A percentile compares a stretch with the other conserved stretches of the same genome.
These are phyloP conservation scores for Eurosta solidaginis DNA, from an alignment of 1,140 invertebrate genomes.

Conservation along the genomic window DNA sequence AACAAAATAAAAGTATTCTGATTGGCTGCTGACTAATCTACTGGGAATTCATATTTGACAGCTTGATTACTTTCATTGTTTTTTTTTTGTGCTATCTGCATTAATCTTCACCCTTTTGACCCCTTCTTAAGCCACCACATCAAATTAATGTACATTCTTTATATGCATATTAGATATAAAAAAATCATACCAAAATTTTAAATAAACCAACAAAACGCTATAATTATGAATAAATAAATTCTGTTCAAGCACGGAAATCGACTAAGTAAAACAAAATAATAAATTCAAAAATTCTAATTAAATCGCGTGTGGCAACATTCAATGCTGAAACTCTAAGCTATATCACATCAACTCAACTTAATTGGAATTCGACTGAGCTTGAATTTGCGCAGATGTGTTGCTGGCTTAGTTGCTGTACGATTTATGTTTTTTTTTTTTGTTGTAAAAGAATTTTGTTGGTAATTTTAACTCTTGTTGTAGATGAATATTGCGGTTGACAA, in stretches of 20 bases:
- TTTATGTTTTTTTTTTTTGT: not conserved
- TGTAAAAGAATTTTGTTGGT: not conserved
- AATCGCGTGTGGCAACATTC: not conserved
- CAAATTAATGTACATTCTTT: not conserved
- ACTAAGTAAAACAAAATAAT: slow-evolving; percentile 6
- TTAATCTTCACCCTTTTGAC: not conserved
- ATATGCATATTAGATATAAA: not conserved
- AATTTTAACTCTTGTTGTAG: not conserved
- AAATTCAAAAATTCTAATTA: not conserved
- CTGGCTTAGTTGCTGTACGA: not conserved
- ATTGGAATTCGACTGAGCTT: slow-evolving; percentile 36
- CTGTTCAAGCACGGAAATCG: not conserved
- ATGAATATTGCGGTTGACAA: not conserved
- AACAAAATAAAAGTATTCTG: too few relatives aligned
- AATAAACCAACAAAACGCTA: not conserved
- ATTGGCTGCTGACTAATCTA: not conserved
- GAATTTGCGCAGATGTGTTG: slow-evolving; percentile 35
- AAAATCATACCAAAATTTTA: not conserved
- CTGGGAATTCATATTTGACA: slow-evolving; percentile 4
- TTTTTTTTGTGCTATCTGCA: not conserved
- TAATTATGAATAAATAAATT: not conserved
- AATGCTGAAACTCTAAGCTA: not conserved
- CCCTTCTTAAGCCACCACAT: not conserved
- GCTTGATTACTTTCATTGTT: not conserved
- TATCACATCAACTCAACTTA: slow-evolving; percentile 31